Percentiles rank a stretch among this genome's conserved stretches.
Evolutionary conservation across 53 echinoderm and acorn worm species (phyloP).

Genomic region (Paracentrotus lividus): DNA sequence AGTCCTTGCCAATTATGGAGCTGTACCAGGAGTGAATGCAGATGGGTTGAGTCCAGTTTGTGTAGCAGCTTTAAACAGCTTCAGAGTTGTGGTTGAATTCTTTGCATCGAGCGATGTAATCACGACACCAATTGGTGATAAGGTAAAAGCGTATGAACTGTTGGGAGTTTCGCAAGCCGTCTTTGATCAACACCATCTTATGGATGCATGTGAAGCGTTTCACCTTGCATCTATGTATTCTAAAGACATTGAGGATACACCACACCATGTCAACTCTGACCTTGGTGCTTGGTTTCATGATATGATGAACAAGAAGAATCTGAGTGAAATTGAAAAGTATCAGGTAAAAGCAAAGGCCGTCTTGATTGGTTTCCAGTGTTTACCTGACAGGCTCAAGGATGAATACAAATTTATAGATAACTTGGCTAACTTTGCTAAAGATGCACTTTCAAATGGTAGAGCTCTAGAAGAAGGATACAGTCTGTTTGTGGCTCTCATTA

Average conservation of each 20-base stretch:
- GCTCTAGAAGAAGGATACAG: neutral
- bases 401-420: neutral
- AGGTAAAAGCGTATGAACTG: slow-evolving; percentile 21
- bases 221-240: slow-evolving; percentile 11
- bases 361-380: neutral
- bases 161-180: slow-evolving; percentile 24
- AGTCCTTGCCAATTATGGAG: neutral
- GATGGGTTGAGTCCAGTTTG: slow-evolving; percentile 9
- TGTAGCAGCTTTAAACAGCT: slow-evolving; percentile 6
- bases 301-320: slow-evolving; percentile 1
- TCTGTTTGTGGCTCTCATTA: neutral
- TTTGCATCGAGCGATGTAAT: neutral
- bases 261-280: slow-evolving; percentile 12
- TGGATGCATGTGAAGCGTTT: slow-evolving; percentile 2
- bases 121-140: neutral
- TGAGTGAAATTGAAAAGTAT: neutral
- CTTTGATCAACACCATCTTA: slow-evolving; percentile 29
- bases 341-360: neutral
- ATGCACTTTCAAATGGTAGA: neutral
- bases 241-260: neutral
- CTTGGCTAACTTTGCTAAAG: too few relatives aligned
- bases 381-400: neutral
- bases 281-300: neutral
- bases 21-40: neutral
- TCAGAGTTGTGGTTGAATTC: slow-evolving; percentile 3